phyloP scores from a whole-genome alignment of 2,888 invertebrate species.

The Epistrophella euchroma region DNA sequence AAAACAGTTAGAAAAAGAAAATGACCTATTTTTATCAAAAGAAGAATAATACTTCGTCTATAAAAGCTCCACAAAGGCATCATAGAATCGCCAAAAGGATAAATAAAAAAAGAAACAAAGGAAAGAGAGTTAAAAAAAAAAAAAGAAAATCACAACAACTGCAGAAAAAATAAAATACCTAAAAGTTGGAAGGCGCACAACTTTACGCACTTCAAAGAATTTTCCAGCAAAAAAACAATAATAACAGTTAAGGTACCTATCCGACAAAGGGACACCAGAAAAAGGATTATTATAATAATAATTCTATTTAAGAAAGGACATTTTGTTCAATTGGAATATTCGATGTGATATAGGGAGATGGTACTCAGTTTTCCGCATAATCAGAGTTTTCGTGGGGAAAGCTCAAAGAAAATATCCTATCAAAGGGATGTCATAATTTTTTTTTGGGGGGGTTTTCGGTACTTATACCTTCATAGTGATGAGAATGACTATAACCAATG shows the following conservation, averaged over 20 bases:
- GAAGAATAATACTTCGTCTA: constrained; percentile 56
- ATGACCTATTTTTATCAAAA: constrained; percentile 66
- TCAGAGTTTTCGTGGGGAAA: not conserved
- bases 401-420: constrained; percentile 38
- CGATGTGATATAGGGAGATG: constrained; percentile 42
- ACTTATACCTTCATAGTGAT: not conserved
- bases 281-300: constrained; percentile 43
- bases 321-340: constrained; percentile 73
- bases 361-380: constrained; percentile 8
- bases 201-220: constrained; percentile 60
- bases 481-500: constrained; percentile 34
- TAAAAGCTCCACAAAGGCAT: constrained; percentile 52
- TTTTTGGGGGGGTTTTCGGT: not conserved
- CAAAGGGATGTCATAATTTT: constrained; percentile 24
- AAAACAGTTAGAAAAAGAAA: constrained; percentile 68
- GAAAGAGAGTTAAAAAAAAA: constrained; percentile 16
- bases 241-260: constrained; percentile 6
- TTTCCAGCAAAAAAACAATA: constrained; percentile 23
- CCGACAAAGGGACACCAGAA: constrained; percentile 12
- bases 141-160: constrained; percentile 9
- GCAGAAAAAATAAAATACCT: constrained; percentile 25
- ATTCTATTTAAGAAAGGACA: constrained; percentile 58
- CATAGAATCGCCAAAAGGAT: constrained; percentile 20
- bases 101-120: constrained; percentile 8
- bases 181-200: constrained; percentile 56